Percentiles rank a stretch among this genome's conserved stretches.
Conservation (phyloP, 2,113 vertebrate genomes). For the Larimichthys polyactis region DNA sequence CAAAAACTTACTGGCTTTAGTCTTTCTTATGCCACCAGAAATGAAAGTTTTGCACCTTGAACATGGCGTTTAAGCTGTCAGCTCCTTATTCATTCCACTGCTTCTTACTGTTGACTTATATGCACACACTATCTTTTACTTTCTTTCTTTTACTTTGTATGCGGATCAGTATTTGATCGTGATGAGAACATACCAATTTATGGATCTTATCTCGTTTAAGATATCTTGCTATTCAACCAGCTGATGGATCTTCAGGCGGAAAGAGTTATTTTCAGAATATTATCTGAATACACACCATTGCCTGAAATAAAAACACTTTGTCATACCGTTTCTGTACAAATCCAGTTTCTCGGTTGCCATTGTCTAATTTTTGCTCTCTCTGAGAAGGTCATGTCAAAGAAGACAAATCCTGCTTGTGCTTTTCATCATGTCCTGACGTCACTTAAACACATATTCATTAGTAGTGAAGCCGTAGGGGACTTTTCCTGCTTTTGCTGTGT, state of each 20-base stretch:
- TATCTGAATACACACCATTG: not conserved
- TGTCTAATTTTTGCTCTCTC: not conserved
- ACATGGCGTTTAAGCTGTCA: not conserved
- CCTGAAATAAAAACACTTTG: not conserved
- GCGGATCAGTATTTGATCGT: not conserved
- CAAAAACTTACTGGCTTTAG: not conserved
- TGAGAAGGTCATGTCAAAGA: constrained; percentile 1
- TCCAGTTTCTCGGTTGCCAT: not conserved
- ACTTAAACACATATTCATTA: not conserved
- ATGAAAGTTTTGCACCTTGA: not conserved
- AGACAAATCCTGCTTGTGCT: not conserved
- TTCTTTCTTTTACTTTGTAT: not conserved
- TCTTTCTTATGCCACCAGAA: not conserved
- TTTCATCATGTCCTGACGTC: constrained; percentile 18
- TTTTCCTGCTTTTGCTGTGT: not conserved
- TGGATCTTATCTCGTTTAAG: not conserved
- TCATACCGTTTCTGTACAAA: not conserved
- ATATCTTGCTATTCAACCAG: not conserved
- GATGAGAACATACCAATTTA: not conserved
- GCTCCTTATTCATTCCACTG: constrained; percentile 6
- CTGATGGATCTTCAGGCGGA: not conserved
- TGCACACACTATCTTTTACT: not conserved
- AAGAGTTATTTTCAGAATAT: not conserved
- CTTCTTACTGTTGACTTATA: not conserved
- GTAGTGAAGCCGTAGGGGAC: not conserved